Base-by-base conservation (phyloP, 1,140 invertebrate species). In the Lucilia cuprina region DNA sequence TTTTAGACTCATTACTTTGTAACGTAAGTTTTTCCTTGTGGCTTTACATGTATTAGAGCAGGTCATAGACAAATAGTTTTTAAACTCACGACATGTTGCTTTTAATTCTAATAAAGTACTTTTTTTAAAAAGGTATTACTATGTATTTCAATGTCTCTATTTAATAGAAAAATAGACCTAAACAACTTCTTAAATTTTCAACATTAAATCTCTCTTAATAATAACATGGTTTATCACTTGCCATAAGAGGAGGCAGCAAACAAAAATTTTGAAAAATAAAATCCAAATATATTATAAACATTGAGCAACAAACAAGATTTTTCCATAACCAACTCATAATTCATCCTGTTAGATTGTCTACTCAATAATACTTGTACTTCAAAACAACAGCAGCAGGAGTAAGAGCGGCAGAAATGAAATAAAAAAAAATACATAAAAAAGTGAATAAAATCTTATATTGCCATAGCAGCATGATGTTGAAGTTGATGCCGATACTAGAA, bases 251-350 rank as follows among this genome's bases (percentile, higher is more conserved):
- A 70, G 19, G 65, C 41, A 41, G 41, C 41, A 41, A 70, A 70
- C 19, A 21, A 21, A 70, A 70, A 19, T 5, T 41, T 10, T 8
- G 13, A 70, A 70, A 70, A 17, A 21, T 21, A 70, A 70, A 70
- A 70, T 70, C 14, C 55, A 70, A 21, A 70, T 70, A 25, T 25
- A 70, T 21, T 21, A 70, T 70, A 70, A 70, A 70, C 65, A 70
- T 70, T 70, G n/a, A 21, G n/a, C n/a, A 70, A 70, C 65, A 70
- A 70, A 70, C 65, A 70, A 70, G 65, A 70, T 70, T 70, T 70
- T 70, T 70, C 65, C 65, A 70, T 70, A 70, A 70, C 65, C 65
- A 70, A 70, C n/a, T 70, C 65, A 70, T 70, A 70, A 70, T 70
- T 70, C 65, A 70, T 70, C 65, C 65, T 70, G 65, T 25, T 21